These are phyloP conservation scores for Paelopatides confundens DNA, from an alignment of 53 echinoderm and acorn worm species.

Conservation along the genomic window DNA sequence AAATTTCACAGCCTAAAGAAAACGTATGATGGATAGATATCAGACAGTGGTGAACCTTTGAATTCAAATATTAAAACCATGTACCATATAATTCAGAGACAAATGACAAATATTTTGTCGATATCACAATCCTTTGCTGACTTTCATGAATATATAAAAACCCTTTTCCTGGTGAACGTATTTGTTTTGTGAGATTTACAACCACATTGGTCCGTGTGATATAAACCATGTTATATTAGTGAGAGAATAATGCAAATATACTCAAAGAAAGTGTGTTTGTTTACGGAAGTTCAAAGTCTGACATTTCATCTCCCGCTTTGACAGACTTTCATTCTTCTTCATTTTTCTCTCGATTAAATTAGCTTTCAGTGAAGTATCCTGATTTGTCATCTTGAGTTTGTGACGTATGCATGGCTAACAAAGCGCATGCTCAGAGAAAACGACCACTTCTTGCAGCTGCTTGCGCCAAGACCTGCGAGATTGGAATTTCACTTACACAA, in stretches of 20 bases:
- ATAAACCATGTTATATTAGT: neutral
- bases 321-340: neutral
- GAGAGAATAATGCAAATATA: neutral
- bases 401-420: neutral
- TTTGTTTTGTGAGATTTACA: neutral
- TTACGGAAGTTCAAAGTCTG: conserved; percentile 21
- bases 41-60: too few species aligned
- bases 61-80: too few species aligned
- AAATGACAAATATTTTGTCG: too few species aligned
- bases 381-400: neutral
- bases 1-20: too few species aligned
- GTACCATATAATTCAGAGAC: too few species aligned
- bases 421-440: neutral
- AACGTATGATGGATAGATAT: too few species aligned
- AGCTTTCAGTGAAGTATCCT: neutral
- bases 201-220: neutral
- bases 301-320: neutral
- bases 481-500: neutral
- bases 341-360: neutral
- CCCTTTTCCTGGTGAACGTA: neutral
- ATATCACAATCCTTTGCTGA: too few species aligned
- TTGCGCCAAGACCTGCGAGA: neutral
- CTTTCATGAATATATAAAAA: neutral
- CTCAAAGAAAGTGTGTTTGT: neutral
- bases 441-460: neutral